These are phyloP conservation scores for Allygus modestus DNA, from an alignment of 2,888 invertebrate species.

Conservation along the genomic window DNA sequence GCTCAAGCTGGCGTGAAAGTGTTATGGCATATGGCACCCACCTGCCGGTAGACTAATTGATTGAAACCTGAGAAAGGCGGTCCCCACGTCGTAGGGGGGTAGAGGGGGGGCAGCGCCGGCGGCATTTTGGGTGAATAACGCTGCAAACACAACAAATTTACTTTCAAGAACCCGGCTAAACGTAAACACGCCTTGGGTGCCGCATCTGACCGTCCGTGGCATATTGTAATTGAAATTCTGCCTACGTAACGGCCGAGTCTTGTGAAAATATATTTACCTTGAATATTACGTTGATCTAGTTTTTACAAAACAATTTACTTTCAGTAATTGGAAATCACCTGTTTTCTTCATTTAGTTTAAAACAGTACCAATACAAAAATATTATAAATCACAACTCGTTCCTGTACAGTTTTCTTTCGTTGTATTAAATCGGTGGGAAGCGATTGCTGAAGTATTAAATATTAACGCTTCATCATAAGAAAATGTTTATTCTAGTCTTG, in stretches of 20 bases:
- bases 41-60: slow-evolving; percentile 26
- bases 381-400: too few relatives aligned
- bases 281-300: too few relatives aligned
- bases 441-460: too few relatives aligned
- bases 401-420: too few relatives aligned
- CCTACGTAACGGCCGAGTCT: not conserved
- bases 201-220: not conserved
- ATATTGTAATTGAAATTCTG: not conserved
- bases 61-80: slow-evolving; percentile 22
- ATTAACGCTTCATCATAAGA: too few relatives aligned
- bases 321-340: too few relatives aligned
- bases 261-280: too few relatives aligned
- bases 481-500: too few relatives aligned
- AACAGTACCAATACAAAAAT: too few relatives aligned
- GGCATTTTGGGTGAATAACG: not conserved
- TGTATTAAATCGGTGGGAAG: too few relatives aligned
- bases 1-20: slow-evolving; percentile 35
- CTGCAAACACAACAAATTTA: slow-evolving; percentile 13
- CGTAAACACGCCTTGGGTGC: not conserved
- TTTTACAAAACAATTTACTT: too few relatives aligned
- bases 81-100: not conserved
- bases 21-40: slow-evolving; percentile 31
- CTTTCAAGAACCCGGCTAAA: not conserved
- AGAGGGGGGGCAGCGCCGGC: not conserved
- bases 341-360: too few relatives aligned